Evolutionary conservation across 2,888 invertebrate species (phyloP).

Genomic region (Ornithoptera alexandrae): DNA sequence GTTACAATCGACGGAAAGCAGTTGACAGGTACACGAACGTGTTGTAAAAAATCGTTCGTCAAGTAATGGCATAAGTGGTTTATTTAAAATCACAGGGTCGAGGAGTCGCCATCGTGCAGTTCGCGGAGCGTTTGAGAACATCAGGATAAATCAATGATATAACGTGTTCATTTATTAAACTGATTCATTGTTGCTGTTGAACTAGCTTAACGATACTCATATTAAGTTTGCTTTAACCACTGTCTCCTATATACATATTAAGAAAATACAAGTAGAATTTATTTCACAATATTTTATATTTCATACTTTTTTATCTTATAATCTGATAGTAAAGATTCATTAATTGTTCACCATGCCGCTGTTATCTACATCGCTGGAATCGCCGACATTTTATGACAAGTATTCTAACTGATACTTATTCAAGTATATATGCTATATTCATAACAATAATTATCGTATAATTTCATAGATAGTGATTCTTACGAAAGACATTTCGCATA

Average conservation of each 20-base stretch:
- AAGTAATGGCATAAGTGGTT: conserved; percentile 29
- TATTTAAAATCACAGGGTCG: conserved; percentile 25
- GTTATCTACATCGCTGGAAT: no score
- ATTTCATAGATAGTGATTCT: no score
- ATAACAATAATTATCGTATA: no score
- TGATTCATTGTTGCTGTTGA: conserved; percentile 10
- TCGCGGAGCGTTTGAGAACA: neutral
- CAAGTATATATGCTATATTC: no score
- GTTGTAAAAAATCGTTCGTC: conserved; percentile 27
- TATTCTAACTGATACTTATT: no score
- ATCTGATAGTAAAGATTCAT: no score
- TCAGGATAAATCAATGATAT: neutral
- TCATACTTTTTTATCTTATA: no score
- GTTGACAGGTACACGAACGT: conserved; percentile 30
- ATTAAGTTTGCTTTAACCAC: neutral
- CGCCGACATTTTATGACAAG: no score
- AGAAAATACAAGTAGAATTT: neutral
- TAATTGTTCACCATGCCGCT: no score
- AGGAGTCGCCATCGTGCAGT: conserved; percentile 1
- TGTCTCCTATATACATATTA: neutral
- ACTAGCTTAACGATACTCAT: neutral
- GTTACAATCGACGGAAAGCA: conserved; percentile 30
- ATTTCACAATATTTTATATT: neutral
- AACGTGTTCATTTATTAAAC: conserved; percentile 25
- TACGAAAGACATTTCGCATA: no score